Conservation (phyloP, 1,140 invertebrate genomes). For the Ceratoteleas bidentatus region DNA sequence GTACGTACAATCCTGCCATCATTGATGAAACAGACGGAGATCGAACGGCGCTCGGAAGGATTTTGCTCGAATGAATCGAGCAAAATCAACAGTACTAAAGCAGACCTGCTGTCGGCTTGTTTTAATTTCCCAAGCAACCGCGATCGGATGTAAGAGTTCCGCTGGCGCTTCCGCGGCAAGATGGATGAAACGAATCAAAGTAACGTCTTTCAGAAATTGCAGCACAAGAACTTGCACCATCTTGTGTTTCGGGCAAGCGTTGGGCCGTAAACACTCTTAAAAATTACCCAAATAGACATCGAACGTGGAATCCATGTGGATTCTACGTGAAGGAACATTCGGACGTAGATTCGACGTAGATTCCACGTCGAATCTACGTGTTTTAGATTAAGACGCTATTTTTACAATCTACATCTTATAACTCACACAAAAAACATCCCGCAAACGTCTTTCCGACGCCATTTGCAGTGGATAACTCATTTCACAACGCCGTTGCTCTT, state of each 20-base stretch:
- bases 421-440: no score
- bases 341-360: no score
- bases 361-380: no score
- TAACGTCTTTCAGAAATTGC: conserved; percentile 26
- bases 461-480: no score
- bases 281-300: no score
- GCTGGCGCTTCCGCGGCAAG: conserved; percentile 44
- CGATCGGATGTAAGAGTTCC: conserved; percentile 61
- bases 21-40: conserved; percentile 46
- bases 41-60: not conserved
- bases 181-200: conserved; percentile 67
- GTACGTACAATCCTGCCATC: conserved; percentile 36
- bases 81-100: conserved; percentile 75
- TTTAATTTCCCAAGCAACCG: conserved; percentile 77
- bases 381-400: no score
- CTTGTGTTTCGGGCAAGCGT: conserved; percentile 1
- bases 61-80: conserved; percentile 58
- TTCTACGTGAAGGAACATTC: no score
- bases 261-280: no score
- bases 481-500: no score
- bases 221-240: conserved; percentile 10
- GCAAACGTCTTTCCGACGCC: no score
- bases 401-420: no score
- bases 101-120: conserved; percentile 74
- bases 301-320: no score